A percentile compares a stretch with the other conserved stretches of the same genome.
Evolutionary conservation across 2,888 invertebrate genomes (phyloP).

Genomic region (Argyra leucocephala): DNA sequence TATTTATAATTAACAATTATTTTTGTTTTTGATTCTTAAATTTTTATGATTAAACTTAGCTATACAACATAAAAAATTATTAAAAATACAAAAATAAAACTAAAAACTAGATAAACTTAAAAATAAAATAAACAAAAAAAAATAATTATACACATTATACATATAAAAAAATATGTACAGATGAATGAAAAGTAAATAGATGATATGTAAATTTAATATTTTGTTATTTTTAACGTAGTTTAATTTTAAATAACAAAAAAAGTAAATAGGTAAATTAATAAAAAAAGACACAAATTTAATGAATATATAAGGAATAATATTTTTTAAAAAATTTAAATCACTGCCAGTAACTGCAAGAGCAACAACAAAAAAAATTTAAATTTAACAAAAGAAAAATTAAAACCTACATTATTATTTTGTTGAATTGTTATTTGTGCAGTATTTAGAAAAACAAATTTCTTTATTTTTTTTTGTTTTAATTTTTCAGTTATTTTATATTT

Average conservation of each 20-base stretch:
- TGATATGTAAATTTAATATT: neutral
- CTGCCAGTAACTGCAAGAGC: neutral
- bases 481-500: neutral
- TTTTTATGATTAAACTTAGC: no score
- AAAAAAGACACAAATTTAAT: neutral
- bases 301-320: neutral
- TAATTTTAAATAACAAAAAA: neutral
- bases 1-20: no score
- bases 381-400: no score
- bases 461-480: neutral
- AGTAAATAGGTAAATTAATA: neutral
- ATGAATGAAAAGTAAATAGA: neutral
- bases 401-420: neutral
- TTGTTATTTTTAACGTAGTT: neutral
- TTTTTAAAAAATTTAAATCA: neutral
- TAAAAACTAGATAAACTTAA: no score
- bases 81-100: no score
- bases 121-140: no score
- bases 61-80: no score
- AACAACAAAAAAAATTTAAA: neutral
- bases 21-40: no score
- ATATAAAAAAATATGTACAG: neutral
- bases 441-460: neutral
- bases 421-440: constrained; percentile 6
- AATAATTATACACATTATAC: neutral